Base-by-base conservation (phyloP, 2,797 vertebrate genomes). In the Acipenser oxyrinchus region DNA sequence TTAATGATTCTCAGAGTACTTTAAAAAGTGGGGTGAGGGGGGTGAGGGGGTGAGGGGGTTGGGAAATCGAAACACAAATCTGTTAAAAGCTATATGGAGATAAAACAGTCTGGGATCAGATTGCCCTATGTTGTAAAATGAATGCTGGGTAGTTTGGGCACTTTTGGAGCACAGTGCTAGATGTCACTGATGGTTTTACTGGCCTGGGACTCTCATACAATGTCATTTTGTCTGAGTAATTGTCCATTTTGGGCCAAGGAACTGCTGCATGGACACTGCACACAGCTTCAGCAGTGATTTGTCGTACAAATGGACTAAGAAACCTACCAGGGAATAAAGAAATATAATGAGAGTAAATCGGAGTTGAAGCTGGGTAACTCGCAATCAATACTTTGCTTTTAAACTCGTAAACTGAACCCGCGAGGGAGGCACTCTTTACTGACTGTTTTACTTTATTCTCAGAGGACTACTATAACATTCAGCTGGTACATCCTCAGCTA, bases 371-470 rank as follows among this genome's bases (percentile, higher is more conserved):
- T 82, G 87, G 88, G 86, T 87, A 89, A 88, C 83, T 89, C 84
- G 86, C 91, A 93, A 93, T 93, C 91, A 93, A 93, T 93, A 93
- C 83, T 88, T 89, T 87, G 92, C 91, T 94, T 94, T 94, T 93
- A 94, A 89, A 91, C 84, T 88, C 86, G 89, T 90, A 89, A 84
- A 78, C 76, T 79, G 86, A 82, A 85, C 86, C 87, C 91, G 86
- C 69, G 83, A 86, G 91, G 89, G 82, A 88, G 84, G 81, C 80
- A 87, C 85, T 88, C 86, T 81, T 86, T 89, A 87, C 87, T 87
- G 90, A 82, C 84, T 86, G 77, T 82, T 80, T 85, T 60, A 50
- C 64, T 84, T 76, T 78, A 84, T 87, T 87, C 90, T 90, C 79
- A 11, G 83, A 91, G 73, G 70, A 62, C 71, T 68, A 74, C 66